Evolutionary conservation across 2,888 invertebrate species (phyloP), one percentile per base, ranked within the genome.

Genomic region (Agrochola circellaris): DNA sequence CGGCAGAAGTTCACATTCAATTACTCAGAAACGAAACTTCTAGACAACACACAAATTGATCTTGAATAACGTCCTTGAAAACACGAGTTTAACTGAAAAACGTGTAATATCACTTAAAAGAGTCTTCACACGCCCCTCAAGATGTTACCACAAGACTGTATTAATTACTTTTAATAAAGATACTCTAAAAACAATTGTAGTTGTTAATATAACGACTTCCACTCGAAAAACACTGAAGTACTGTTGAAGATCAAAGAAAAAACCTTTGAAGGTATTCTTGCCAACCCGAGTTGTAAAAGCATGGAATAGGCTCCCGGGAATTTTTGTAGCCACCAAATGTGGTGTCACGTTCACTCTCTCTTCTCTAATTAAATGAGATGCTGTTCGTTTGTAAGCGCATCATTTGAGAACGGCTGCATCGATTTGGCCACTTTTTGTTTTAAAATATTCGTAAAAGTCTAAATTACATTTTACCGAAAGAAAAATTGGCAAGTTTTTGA

Each of bases 101-200:
- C 42, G 60, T 61, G 65, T 60, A 60, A 66, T 45, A 64, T 65
- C 42, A 45, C 58, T 60, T 7, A 11, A n/a, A 54, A 51, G 7
- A 4, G 2, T 34, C 51, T 77, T 82, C 82, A 67, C 82, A 82
- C 77, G 81, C n/a, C n/a, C 45, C 34, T 60, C 2, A 23, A 62
- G 26, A 64, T 23, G 11, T 62, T 42, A 54, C n/a, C 65, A 64
- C 20, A n/a, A 48, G 23, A 61, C 20, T 30, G 51, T 45, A 58
- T 23, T 75, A 71, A 75, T 75, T 67, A 61, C 38, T 48, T 26
- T 56, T 67, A 67, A 81, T 77, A 42, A 77, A 77, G 26, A 75
- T 2, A 48, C 51, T 64, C 15, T n/a, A 15, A 54, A 66, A 81
- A 54, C 65, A 77, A 73, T 82, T 77, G 26, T 17, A 15, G 51